A percentile compares a stretch with the other conserved stretches of the same genome.
Conservation (phyloP, 2,888 invertebrate genomes). For the Sphaerophoria rueppellii region DNA sequence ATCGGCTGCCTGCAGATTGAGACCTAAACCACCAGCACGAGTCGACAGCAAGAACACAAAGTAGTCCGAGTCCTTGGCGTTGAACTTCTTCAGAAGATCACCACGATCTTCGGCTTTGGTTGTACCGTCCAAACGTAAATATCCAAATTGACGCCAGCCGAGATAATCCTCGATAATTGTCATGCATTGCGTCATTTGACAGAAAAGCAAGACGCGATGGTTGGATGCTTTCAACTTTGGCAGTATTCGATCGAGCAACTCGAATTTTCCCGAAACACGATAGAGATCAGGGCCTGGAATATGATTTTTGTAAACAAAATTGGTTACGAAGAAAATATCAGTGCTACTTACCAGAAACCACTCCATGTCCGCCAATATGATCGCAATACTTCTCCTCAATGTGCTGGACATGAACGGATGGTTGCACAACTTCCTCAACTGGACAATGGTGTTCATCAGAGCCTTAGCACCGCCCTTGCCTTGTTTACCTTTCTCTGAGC, state of each 20-base stretch:
- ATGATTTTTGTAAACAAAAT: no score
- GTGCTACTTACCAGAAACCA: constrained; percentile 83
- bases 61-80: constrained; percentile 93
- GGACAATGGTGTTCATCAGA: constrained; percentile 99
- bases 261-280: constrained; percentile 98
- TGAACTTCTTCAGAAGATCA: constrained; percentile 95
- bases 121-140: constrained; percentile 97
- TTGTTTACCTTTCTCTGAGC: constrained; percentile 96
- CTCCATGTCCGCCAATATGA: constrained; percentile 91
- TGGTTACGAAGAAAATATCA: no score
- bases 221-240: constrained; percentile 96
- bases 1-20: constrained; percentile 99
- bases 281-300: constrained; percentile 89
- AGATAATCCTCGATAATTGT: constrained; percentile 99
- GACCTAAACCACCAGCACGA: constrained; percentile 98
- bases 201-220: constrained; percentile 98
- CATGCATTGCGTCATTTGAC: constrained; percentile 99
- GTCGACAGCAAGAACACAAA: constrained; percentile 98
- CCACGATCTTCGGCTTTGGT: constrained; percentile 99
- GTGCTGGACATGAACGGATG: constrained; percentile 99
- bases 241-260: constrained; percentile 96
- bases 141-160: constrained; percentile 93
- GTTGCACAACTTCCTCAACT: constrained; percentile 98
- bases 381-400: constrained; percentile 99
- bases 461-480: constrained; percentile 98